Percentiles rank a stretch among this genome's conserved stretches.
phyloP scores from a whole-genome alignment of 1,140 invertebrate species.

The Drosophila grimshawi region DNA sequence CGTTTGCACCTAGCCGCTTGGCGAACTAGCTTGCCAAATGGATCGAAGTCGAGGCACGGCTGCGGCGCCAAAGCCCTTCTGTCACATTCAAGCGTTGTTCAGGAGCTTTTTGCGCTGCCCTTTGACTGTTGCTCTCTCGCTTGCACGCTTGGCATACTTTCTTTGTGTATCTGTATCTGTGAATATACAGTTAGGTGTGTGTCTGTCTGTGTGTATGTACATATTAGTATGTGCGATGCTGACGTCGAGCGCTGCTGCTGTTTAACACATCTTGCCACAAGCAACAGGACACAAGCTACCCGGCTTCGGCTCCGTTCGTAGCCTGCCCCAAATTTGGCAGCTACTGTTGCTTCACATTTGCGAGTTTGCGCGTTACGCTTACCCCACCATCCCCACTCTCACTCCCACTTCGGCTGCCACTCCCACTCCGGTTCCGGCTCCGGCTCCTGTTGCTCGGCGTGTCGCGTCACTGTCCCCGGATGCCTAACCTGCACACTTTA shows the following conservation, averaged over 20 bases:
- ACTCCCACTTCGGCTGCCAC: neutral
- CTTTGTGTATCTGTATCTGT: conserved; percentile 13
- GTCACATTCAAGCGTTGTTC: conserved; percentile 30
- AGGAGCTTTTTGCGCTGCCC: conserved; percentile 61
- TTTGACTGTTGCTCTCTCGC: conserved; percentile 50
- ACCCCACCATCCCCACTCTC: neutral
- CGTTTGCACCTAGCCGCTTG: conserved; percentile 3
- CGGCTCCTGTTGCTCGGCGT: conserved; percentile 3
- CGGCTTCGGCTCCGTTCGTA: neutral
- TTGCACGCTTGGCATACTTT: conserved; percentile 35
- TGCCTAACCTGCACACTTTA: conserved; percentile 67
- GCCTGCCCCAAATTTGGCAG: conserved; percentile 47
- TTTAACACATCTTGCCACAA: conserved; percentile 65
- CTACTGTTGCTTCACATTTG: conserved; percentile 50
- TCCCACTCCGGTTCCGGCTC: neutral
- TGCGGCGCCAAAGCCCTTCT: conserved; percentile 6
- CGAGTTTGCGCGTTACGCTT: conserved; percentile 64
- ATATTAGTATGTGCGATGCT: conserved; percentile 34
- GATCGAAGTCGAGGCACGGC: neutral
- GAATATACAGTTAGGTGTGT: neutral
- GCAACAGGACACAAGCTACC: conserved; percentile 59
- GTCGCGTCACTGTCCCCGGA: conserved; percentile 18
- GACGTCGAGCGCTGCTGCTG: conserved; percentile 49
- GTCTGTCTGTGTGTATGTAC: conserved; percentile 1
- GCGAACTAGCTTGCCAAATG: conserved; percentile 1